phyloP scores from a whole-genome alignment of 2,113 vertebrate species.

The Oriolus oriolus region DNA sequence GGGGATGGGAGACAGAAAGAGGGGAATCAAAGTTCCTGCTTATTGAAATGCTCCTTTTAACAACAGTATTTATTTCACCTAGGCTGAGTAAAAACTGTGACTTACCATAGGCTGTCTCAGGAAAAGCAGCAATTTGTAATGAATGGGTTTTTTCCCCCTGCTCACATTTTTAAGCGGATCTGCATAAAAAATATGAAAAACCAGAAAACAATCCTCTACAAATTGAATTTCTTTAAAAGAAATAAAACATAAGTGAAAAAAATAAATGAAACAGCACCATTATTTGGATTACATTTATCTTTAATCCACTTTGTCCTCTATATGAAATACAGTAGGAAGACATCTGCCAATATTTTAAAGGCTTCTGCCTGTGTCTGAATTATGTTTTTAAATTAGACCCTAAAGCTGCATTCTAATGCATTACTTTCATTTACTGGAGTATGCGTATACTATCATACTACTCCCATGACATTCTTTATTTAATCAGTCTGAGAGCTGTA shows the following conservation, averaged over 20 bases:
- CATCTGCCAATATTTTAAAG: conserved; percentile 72
- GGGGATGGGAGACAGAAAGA: not conserved
- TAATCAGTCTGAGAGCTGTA: conserved; percentile 65
- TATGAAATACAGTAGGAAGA: conserved; percentile 59
- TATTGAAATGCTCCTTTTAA: not conserved
- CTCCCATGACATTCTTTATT: conserved; percentile 60
- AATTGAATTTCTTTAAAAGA: conserved; percentile 57
- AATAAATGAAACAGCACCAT: conserved; percentile 28
- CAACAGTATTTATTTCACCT: conserved; percentile 7
- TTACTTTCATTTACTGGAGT: conserved; percentile 62
- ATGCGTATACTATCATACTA: conserved; percentile 29
- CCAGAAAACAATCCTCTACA: conserved; percentile 18
- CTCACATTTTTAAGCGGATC: conserved; percentile 9
- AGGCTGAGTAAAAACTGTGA: not conserved
- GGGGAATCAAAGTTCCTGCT: conserved; percentile 6
- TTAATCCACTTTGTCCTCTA: conserved; percentile 69
- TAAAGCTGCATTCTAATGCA: conserved; percentile 68
- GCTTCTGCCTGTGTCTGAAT: conserved; percentile 65
- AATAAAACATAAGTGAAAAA: conserved; percentile 32
- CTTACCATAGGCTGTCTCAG: not conserved
- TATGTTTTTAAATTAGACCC: conserved; percentile 72
- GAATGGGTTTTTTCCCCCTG: not conserved
- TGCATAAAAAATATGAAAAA: conserved; percentile 22
- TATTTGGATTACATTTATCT: conserved; percentile 56
- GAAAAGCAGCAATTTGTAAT: conserved; percentile 13